These are phyloP conservation scores for Halictus rubicundus DNA, from an alignment of 1,140 invertebrate genomes.

Conservation along the genomic window DNA sequence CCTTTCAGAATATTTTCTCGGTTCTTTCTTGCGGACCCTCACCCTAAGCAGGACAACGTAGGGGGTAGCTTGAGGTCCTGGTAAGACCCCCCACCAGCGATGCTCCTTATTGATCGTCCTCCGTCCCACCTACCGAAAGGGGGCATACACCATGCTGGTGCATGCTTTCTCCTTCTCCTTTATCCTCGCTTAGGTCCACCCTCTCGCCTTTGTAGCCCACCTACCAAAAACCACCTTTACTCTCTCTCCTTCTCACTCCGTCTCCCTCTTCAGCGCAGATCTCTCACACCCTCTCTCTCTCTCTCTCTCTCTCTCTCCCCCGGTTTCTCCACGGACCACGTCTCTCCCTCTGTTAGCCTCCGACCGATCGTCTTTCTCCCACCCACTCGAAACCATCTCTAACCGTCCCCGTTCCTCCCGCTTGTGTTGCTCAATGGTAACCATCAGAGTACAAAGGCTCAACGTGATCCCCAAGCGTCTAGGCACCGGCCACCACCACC, in stretches of 20 bases:
- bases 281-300: not conserved
- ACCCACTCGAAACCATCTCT: constrained; percentile 11
- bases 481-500: constrained; percentile 24
- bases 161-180: constrained; percentile 79
- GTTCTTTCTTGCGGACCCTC: constrained; percentile 79
- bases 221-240: constrained; percentile 77
- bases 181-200: constrained; percentile 80
- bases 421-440: constrained; percentile 57
- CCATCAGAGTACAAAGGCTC: constrained; percentile 62
- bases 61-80: constrained; percentile 77
- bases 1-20: constrained; percentile 80
- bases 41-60: constrained; percentile 75
- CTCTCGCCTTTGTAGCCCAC: constrained; percentile 78
- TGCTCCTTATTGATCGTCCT: constrained; percentile 81
- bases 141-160: constrained; percentile 59
- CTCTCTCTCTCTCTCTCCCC: constrained; percentile 6
- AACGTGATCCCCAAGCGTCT: constrained; percentile 62
- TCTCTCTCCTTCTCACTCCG: constrained; percentile 30
- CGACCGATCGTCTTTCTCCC: not conserved
- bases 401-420: constrained; percentile 23
- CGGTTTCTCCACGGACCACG: not conserved
- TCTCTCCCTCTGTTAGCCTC: constrained; percentile 11
- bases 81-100: constrained; percentile 77
- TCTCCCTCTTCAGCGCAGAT: not conserved
- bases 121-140: constrained; percentile 66